Percentiles rank a stretch among this genome's conserved stretches.
Evolutionary conservation across 2,888 invertebrate genomes (phyloP).

Genomic region (Nebria brevicollis): DNA sequence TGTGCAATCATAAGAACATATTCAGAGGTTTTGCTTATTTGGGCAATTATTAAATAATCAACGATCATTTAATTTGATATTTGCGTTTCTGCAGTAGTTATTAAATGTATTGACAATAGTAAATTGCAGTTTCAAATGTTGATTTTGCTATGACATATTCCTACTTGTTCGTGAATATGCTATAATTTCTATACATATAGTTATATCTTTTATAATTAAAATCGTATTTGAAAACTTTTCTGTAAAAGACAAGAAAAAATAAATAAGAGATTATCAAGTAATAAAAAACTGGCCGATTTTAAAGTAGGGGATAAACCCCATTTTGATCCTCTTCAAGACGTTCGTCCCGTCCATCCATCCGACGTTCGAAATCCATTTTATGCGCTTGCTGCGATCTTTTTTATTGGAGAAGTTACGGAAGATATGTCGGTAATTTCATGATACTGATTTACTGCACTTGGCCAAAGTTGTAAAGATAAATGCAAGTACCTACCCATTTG

Average conservation of each 20-base stretch:
- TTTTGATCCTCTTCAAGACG: not conserved
- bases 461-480: constrained; percentile 30
- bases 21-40: no score
- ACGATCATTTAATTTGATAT: no score
- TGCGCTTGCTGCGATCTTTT: constrained; percentile 20
- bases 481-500: not conserved
- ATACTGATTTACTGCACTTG: constrained; percentile 37
- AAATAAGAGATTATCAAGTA: constrained; percentile 12
- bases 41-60: no score
- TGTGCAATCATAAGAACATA: not conserved
- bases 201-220: not conserved
- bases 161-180: no score
- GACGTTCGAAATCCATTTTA: constrained; percentile 31
- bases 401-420: constrained; percentile 33
- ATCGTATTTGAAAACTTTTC: constrained; percentile 12
- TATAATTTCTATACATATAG: not conserved
- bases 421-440: constrained; percentile 34
- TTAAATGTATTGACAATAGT: no score
- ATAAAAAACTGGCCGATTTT: constrained; percentile 1
- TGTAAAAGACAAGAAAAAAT: not conserved
- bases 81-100: no score
- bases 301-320: not conserved
- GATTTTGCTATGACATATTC: no score
- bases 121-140: no score
- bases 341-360: not conserved